Evolutionary conservation across 53 echinoderm and acorn worm genomes (phyloP).

Genomic region (Paracentrotus lividus): DNA sequence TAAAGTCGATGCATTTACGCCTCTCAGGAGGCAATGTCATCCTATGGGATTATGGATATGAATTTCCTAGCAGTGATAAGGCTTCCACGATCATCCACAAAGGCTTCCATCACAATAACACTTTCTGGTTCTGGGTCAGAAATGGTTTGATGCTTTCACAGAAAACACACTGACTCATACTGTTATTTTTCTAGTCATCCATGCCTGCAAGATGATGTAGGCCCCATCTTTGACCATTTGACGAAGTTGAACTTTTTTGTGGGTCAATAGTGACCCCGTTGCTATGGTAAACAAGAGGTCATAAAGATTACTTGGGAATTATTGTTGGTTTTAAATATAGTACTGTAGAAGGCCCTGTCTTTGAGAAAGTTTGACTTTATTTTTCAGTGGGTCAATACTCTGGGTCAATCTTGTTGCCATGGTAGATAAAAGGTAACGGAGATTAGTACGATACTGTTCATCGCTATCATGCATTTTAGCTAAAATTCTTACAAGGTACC

Average conservation of each 20-base stretch:
- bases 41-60: background rate
- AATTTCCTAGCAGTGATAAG: background rate
- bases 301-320: background rate
- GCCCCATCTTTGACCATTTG: background rate
- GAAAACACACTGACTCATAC: background rate
- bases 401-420: too few species aligned
- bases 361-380: too few species aligned
- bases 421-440: too few species aligned
- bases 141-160: slow-evolving; percentile 28
- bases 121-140: background rate
- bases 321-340: too few species aligned
- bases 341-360: too few species aligned
- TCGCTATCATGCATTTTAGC: too few species aligned
- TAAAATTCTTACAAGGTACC: too few species aligned
- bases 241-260: too few species aligned
- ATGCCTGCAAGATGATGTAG: slow-evolving; percentile 3
- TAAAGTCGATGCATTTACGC: too few species aligned
- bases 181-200: slow-evolving; percentile 3
- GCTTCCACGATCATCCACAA: background rate
- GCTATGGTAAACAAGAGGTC: background rate
- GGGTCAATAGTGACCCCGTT: background rate
- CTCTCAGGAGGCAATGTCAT: background rate
- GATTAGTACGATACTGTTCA: too few species aligned
- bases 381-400: too few species aligned
- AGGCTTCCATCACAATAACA: background rate